These are phyloP conservation scores for Phalanger gymnotis DNA, from an alignment of 2,797 vertebrate species.

Conservation along the genomic window DNA sequence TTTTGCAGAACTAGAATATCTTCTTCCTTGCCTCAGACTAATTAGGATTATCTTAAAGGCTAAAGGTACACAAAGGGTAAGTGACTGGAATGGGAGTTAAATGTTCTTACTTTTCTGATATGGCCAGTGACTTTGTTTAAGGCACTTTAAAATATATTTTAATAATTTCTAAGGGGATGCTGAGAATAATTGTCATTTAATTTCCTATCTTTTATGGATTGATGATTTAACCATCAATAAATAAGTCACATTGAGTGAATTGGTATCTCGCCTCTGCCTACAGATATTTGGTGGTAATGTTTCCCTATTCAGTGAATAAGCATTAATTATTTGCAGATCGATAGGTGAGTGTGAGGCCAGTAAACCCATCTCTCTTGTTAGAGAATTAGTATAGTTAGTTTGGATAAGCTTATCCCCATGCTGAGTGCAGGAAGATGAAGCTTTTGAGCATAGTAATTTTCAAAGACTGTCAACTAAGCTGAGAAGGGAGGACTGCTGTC, in stretches of 20 bases:
- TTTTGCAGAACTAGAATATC: not conserved
- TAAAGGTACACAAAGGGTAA: not conserved
- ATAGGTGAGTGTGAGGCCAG: not conserved
- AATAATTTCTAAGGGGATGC: constrained; percentile 7
- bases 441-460: not conserved
- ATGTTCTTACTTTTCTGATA: constrained; percentile 8
- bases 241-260: not conserved
- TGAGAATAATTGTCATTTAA: not conserved
- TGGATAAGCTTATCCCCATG: not conserved
- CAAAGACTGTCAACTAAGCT: not conserved
- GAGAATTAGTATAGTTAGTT: not conserved
- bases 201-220: constrained; percentile 21
- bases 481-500: not conserved
- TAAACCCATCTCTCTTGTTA: not conserved
- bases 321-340: not conserved
- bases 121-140: not conserved
- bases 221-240: not conserved
- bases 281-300: constrained; percentile 19
- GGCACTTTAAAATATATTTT: not conserved
- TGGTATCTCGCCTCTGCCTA: not conserved
- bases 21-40: not conserved
- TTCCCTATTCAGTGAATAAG: not conserved
- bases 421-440: not conserved
- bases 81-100: not conserved
- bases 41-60: not conserved